These are phyloP conservation scores for Chiridota heheva DNA, from an alignment of 35 echinoderm and acorn worm genomes.

Conservation along the genomic window DNA sequence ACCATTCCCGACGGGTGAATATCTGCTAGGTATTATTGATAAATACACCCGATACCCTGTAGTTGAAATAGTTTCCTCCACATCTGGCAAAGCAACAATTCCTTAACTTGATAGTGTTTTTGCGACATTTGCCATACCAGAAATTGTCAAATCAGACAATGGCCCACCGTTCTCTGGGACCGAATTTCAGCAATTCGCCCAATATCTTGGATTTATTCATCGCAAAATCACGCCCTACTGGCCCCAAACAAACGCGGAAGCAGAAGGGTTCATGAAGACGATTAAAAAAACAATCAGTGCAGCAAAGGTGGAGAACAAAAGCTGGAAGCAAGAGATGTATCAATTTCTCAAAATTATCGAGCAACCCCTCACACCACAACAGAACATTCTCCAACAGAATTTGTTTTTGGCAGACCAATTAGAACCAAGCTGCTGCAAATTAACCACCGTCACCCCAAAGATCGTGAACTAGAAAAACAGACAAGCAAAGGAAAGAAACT, in stretches of 20 bases:
- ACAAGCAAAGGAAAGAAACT: no score
- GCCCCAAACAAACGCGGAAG: conserved; percentile 50
- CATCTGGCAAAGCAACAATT: conserved; percentile 55
- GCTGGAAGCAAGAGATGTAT: conserved; percentile 54
- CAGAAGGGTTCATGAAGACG: conserved; percentile 37
- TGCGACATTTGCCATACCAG: conserved; percentile 29
- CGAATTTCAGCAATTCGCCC: conserved; percentile 27
- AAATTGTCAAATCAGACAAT: conserved; percentile 46
- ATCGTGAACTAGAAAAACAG: no score
- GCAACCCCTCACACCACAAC: conserved; percentile 55
- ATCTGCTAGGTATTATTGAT: conserved; percentile 42
- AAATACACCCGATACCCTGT: conserved; percentile 60
- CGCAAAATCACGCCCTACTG: conserved; percentile 22
- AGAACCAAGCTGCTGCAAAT: neutral
- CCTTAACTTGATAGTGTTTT: conserved; percentile 34
- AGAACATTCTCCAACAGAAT: conserved; percentile 25
- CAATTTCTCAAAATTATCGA: conserved; percentile 50
- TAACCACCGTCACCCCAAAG: no score
- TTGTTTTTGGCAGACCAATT: neutral
- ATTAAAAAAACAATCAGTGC: conserved; percentile 24
- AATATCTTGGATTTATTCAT: conserved; percentile 22
- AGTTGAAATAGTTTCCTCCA: conserved; percentile 51
- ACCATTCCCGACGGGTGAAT: conserved; percentile 54
- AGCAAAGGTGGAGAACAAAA: conserved; percentile 1
- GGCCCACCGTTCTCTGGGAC: conserved; percentile 37